Evolutionary conservation across 2,888 invertebrate genomes (phyloP), one percentile per base, ranked within the genome.

Genomic region (Cephalotes varians): DNA sequence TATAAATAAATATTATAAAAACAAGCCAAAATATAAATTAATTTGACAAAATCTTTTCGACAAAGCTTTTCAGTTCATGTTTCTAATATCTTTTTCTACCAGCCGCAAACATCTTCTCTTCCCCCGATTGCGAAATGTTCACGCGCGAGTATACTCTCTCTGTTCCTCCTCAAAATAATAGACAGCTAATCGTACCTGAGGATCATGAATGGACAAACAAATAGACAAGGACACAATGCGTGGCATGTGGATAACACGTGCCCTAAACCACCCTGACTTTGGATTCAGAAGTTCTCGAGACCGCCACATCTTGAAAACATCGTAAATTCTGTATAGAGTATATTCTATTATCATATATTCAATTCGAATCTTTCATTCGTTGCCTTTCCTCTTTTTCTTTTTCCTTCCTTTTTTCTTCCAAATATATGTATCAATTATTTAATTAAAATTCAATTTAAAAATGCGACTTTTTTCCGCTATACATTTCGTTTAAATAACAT

Each of bases 201-300:
- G 67, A 72, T 40, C 58, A 77, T 51, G 71, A 60, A 82, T 77
- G 67, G 47, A 49, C 58, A 58, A 77, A 73, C 80, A 83, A 85
- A 7, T 74, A 74, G 79, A 65, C n/a, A 58, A 31, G 18, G n/a
- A n/a, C n/a, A 69, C 56, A 72, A 69, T 54, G 65, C 25, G 58
- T 65, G 79, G 79, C 88, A 90, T 88, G 82, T 87, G 89, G 77
- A 72, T 64, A 85, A 51, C 87, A 90, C 87, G 86, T 90, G 88
- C 67, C 77, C 34, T 72, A 40, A 64, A 21, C 49, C 28, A 47
- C n/a, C 62, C 79, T 80, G 81, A 83, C 80, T 71, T 60, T 25
- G 37, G 12, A 67, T 69, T 81, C 54, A 47, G 34, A 0, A 62
- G 9, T 31, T 18, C 21, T 54, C 21, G 2, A 34, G 2, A 34